Evolutionary conservation across 2,888 invertebrate genomes (phyloP), one percentile per base, ranked within the genome.

Genomic region (Camponotus fellah): DNA sequence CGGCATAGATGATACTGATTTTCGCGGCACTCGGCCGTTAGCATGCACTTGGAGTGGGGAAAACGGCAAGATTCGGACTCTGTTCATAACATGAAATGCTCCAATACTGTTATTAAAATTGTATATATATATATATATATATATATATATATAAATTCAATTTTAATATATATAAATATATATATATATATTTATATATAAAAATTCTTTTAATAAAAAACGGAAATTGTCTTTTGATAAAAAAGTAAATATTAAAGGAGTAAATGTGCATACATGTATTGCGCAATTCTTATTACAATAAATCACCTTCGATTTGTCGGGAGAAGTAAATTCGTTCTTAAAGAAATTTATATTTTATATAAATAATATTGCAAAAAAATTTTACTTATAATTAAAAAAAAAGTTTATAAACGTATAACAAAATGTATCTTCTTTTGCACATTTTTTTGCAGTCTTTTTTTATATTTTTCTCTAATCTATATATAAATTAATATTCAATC

Each of bases 401-500:
- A 37, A 6, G 26, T 26, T 26, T 26, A 37, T 37, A 37, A 37
- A 37, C 37, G 6, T 37, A 37, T 37, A 37, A 37, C 37, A 37
- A 37, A 37, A 37, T 37, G 37, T 37, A 37, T 37, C 37, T 37
- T 37, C 37, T 37, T 37, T 37, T 43, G 37, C 37, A 26, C 26
- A 26, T 37, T 37, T 37, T 37, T 8, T 46, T n/a, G 53, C 53
- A 53, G 4, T 34, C n/a, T n/a, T 37, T 64, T 37, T 34, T 12
- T 62, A 34, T 62, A 17, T 62, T 9, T 1, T 17, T 2, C 14
- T 53, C 21, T 34, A 58, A 14, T 72, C 26, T 26, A 58, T 21
- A 37, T 76, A 40, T 76, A 53, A 34, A 37, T 49, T 46, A 75
- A 62, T 9, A 17, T 21, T 75, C 34, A 64, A 72, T 26, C 26